Conservation (phyloP, 2,113 vertebrate genomes). For the Rhinoderma darwinii region DNA sequence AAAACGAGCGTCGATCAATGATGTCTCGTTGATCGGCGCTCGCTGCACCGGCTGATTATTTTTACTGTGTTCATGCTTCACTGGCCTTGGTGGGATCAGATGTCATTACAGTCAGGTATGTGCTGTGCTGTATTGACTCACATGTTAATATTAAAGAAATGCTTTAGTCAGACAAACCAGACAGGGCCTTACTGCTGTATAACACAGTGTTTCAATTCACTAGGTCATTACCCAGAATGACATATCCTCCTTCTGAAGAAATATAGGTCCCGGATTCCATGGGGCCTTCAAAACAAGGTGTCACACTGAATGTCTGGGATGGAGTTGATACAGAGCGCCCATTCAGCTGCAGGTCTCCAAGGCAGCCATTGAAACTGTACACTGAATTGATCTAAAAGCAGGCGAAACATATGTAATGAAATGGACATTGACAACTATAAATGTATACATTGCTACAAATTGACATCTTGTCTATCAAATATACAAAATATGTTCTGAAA, state of each 20-base stretch:
- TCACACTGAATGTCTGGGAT: constrained; percentile 86
- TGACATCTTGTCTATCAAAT: background rate
- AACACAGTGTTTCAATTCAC: constrained; percentile 56
- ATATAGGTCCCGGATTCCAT: constrained; percentile 91
- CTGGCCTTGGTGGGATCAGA: background rate
- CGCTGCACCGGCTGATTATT: background rate
- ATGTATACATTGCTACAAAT: background rate
- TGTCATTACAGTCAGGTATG: background rate
- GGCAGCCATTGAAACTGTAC: constrained; percentile 89
- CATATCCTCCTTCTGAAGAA: constrained; percentile 89
- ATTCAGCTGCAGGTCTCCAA: constrained; percentile 87
- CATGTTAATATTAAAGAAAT: constrained; percentile 40
- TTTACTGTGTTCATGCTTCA: background rate
- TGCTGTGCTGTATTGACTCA: constrained; percentile 9
- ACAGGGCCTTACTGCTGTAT: background rate
- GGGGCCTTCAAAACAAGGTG: constrained; percentile 88
- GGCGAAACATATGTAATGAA: constrained; percentile 25
- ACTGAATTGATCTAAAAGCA: constrained; percentile 81
- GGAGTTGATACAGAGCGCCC: constrained; percentile 76
- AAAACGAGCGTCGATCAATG: no score
- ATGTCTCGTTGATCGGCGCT: no score
- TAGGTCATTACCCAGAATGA: constrained; percentile 83
- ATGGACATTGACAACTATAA: background rate
- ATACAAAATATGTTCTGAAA: background rate
- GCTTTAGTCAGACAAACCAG: constrained; percentile 1